Conservation (phyloP, 2,797 vertebrate genomes). For the Fistularia tabacaria region DNA sequence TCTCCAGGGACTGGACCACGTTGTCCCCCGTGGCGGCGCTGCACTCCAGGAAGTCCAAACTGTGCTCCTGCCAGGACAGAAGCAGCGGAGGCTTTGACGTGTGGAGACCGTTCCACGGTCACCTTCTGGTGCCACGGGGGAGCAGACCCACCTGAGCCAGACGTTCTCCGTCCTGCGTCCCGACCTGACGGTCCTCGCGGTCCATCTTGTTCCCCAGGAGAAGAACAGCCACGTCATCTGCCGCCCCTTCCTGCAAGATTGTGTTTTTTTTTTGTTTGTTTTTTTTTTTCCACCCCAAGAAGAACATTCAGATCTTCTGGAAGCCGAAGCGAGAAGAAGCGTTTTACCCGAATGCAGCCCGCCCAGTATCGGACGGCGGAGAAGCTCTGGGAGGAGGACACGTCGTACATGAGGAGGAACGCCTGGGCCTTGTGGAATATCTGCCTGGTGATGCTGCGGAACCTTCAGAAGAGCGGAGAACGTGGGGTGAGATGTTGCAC, state of each 20-base stretch:
- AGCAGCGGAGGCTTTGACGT: no score
- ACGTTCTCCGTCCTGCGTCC: constrained; percentile 67
- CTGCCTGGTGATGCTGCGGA: constrained; percentile 87
- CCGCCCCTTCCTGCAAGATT: constrained; percentile 75
- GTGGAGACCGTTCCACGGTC: no score
- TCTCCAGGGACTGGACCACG: constrained; percentile 77
- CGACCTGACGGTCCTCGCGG: constrained; percentile 69
- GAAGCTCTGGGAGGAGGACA: constrained; percentile 82
- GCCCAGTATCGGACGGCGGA: constrained; percentile 84
- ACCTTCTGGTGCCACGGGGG: no score
- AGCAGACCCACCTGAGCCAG: constrained; percentile 78
- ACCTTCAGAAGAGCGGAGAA: constrained; percentile 69
- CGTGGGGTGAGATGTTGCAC: not conserved
- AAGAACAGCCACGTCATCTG: constrained; percentile 71
- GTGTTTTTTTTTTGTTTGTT: not conserved
- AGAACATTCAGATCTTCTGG: not conserved
- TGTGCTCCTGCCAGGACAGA: constrained; percentile 76
- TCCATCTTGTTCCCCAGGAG: constrained; percentile 93
- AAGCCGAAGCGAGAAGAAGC: not conserved
- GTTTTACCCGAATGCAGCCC: constrained; percentile 80
- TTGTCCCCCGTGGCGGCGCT: constrained; percentile 89
- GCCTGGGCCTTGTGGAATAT: constrained; percentile 88
- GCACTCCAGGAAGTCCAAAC: constrained; percentile 85
- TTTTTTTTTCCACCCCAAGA: not conserved
- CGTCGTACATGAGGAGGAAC: constrained; percentile 91